These are phyloP conservation scores for Stichopus chloronotus DNA, from an alignment of 35 echinoderm and acorn worm genomes.

Conservation along the genomic window DNA sequence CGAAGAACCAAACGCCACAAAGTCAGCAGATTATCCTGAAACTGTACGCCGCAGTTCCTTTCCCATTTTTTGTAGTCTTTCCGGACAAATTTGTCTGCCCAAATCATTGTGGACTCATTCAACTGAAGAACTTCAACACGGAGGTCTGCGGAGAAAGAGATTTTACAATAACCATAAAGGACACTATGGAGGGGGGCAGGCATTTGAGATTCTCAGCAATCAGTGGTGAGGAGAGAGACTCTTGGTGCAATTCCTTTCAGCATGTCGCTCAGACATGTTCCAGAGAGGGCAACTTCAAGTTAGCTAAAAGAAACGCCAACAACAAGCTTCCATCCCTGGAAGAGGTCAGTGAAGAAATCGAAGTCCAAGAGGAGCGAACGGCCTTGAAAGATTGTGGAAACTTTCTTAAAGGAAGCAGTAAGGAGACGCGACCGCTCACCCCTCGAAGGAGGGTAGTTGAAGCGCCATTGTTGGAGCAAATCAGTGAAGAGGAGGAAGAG, in stretches of 20 bases:
- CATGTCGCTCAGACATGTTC: neutral
- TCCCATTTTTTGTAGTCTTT: constrained; percentile 25
- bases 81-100: constrained; percentile 43
- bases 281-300: neutral
- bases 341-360: constrained; percentile 38
- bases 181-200: constrained; percentile 49
- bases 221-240: constrained; percentile 28
- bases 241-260: constrained; percentile 24
- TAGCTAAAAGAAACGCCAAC: neutral
- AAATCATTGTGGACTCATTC: constrained; percentile 41
- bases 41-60: constrained; percentile 37
- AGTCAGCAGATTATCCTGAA: constrained; percentile 36
- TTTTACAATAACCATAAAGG: constrained; percentile 26
- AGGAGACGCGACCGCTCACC: neutral
- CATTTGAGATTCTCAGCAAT: constrained; percentile 26
- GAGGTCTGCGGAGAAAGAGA: constrained; percentile 3
- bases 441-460: constrained; percentile 32
- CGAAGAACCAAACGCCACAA: neutral
- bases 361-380: neutral
- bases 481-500: constrained; percentile 46
- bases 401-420: neutral
- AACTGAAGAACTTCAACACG: constrained; percentile 37
- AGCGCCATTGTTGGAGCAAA: constrained; percentile 33
- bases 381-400: constrained; percentile 22
- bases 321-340: constrained; percentile 25